Evolutionary conservation across 2,888 invertebrate genomes (phyloP).

Genomic region (Psylliodes chrysocephalus): DNA sequence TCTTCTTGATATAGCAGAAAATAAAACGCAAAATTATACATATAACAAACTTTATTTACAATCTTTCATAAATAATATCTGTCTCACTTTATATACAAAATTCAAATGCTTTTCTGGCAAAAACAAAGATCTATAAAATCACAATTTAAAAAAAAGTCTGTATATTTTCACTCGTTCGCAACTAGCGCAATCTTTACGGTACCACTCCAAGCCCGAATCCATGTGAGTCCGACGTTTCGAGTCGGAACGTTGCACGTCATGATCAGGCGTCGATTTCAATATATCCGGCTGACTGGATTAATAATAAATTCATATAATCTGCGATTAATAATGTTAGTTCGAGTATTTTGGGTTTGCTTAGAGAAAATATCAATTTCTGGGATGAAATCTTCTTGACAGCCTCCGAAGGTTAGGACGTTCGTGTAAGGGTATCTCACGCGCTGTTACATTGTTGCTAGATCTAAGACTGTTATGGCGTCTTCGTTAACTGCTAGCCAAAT

Average conservation of each 20-base stretch:
- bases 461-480: slow-evolving; percentile 89
- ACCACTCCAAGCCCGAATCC: slow-evolving; percentile 66
- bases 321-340: slow-evolving; percentile 92
- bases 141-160: slow-evolving; percentile 31
- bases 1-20: no score
- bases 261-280: slow-evolving; percentile 87
- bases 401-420: slow-evolving; percentile 94
- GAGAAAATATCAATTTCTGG: slow-evolving; percentile 88
- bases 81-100: slow-evolving; percentile 39
- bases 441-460: slow-evolving; percentile 88
- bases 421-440: slow-evolving; percentile 88
- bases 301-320: slow-evolving; percentile 93
- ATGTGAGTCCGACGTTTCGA: slow-evolving; percentile 66
- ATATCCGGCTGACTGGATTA: slow-evolving; percentile 83
- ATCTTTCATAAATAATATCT: slow-evolving; percentile 36
- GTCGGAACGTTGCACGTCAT: slow-evolving; percentile 67
- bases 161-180: slow-evolving; percentile 19
- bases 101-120: slow-evolving; percentile 39
- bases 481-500: slow-evolving; percentile 94
- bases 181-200: slow-evolving; percentile 27
- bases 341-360: slow-evolving; percentile 93
- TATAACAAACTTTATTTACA: slow-evolving; percentile 40
- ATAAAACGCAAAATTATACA: slow-evolving; percentile 20
- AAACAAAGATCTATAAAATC: slow-evolving; percentile 39
- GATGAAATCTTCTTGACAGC: slow-evolving; percentile 92